phyloP scores from a whole-genome alignment of 2,888 invertebrate species.

The Pteria penguin region DNA sequence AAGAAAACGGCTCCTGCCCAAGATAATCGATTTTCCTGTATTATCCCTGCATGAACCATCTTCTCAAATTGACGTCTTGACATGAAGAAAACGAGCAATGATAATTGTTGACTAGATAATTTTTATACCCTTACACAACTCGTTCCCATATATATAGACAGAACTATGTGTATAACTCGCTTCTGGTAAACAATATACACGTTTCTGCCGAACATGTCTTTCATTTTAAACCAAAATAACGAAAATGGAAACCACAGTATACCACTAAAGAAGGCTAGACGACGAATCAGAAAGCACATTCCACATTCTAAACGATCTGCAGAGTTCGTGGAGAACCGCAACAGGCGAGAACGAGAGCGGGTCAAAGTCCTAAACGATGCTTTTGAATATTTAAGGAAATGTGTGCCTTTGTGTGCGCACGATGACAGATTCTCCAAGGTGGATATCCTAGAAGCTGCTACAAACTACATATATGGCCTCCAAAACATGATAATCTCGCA shows the following conservation, averaged over 20 bases:
- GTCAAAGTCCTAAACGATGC: conserved; percentile 34
- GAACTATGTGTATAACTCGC: too few relatives aligned
- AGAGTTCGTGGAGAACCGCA: conserved; percentile 29
- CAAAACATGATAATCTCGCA: not conserved
- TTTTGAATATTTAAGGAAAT: conserved; percentile 28
- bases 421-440: conserved; percentile 28
- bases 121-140: not conserved
- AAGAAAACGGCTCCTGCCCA: too few relatives aligned
- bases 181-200: too few relatives aligned
- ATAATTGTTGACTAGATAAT: too few relatives aligned
- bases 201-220: too few relatives aligned
- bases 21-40: not conserved
- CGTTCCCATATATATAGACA: not conserved
- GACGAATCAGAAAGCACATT: conserved; percentile 27
- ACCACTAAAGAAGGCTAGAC: not conserved
- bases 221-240: not conserved
- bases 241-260: not conserved
- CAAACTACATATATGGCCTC: conserved; percentile 31
- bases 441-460: conserved; percentile 28
- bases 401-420: conserved; percentile 20
- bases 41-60: too few relatives aligned
- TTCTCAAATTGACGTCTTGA: too few relatives aligned
- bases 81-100: too few relatives aligned
- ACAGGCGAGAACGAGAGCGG: conserved; percentile 30
- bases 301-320: conserved; percentile 35